These are phyloP conservation scores for Cheumatopsyche charites DNA, from an alignment of 1,140 invertebrate species.

Conservation along the genomic window DNA sequence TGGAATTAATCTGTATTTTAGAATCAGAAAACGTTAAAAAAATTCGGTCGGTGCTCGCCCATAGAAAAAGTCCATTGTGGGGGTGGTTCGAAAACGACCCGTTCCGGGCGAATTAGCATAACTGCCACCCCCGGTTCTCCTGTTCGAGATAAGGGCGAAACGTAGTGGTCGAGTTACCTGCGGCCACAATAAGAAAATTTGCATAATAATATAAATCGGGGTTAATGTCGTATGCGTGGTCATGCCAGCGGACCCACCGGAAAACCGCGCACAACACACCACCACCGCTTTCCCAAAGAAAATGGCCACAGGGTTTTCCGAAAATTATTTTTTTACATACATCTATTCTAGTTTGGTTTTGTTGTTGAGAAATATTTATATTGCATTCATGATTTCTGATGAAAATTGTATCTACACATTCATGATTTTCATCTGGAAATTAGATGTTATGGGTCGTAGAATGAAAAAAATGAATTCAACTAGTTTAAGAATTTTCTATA, in stretches of 20 bases:
- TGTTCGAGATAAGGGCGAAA: constrained; percentile 37
- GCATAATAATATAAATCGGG: constrained; percentile 61
- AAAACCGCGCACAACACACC: constrained; percentile 10
- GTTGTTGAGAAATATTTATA: too few species aligned
- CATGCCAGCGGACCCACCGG: constrained; percentile 41
- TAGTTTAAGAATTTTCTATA: too few species aligned
- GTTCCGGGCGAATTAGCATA: constrained; percentile 43
- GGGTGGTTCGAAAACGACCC: constrained; percentile 39
- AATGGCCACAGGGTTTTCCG: constrained; percentile 20
- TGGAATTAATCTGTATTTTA: too few species aligned
- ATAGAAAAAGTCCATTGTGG: neutral
- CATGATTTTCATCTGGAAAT: too few species aligned
- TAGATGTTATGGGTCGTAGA: too few species aligned
- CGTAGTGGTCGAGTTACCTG: constrained; percentile 43
- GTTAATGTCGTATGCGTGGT: constrained; percentile 58
- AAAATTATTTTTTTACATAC: constrained; percentile 3
- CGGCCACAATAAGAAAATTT: constrained; percentile 51
- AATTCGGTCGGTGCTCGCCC: neutral
- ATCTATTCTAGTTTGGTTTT: too few species aligned
- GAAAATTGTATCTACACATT: too few species aligned
- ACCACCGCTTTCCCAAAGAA: neutral
- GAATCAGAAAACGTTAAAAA: too few species aligned
- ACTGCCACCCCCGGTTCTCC: constrained; percentile 13
- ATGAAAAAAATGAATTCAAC: too few species aligned
- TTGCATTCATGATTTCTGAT: too few species aligned